Conservation (phyloP, 2,888 invertebrate species). For the Drosophila cognata region DNA sequence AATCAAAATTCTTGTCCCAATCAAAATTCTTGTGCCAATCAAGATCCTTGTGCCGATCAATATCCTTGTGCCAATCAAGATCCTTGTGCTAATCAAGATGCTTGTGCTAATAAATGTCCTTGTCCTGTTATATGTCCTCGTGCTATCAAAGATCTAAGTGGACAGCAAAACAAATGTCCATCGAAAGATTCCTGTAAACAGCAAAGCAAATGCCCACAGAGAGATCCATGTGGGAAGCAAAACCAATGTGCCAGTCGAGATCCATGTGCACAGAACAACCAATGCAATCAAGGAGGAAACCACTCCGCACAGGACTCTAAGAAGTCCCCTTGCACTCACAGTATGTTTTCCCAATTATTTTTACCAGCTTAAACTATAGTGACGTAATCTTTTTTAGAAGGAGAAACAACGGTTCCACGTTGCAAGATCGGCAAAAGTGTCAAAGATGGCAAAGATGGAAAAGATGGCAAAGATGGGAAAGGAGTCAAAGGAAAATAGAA, state of each 20-base stretch:
- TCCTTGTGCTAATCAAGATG: neutral
- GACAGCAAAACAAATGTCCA: conserved; percentile 7
- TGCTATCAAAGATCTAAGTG: neutral
- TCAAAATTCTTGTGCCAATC: neutral
- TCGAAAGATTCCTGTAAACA: conserved; percentile 4
- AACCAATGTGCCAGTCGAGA: conserved; percentile 2
- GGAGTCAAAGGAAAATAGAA: conserved; percentile 8
- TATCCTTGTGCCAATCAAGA: conserved; percentile 7
- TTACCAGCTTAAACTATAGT: neutral
- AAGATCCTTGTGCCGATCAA: conserved; percentile 1
- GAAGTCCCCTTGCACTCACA: neutral
- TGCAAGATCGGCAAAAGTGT: conserved; percentile 22
- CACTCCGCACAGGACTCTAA: neutral
- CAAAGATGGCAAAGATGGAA: neutral
- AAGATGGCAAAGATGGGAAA: neutral
- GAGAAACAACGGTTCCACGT: neutral
- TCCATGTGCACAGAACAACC: neutral
- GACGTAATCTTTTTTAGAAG: neutral
- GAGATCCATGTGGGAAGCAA: neutral
- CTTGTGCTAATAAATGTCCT: neutral
- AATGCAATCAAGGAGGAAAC: neutral
- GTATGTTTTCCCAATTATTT: neutral
- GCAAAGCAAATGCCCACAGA: conserved; percentile 6
- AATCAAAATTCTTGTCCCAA: conserved; percentile 15
- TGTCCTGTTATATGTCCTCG: neutral